Base-by-base conservation (phyloP, 2,888 invertebrate genomes). In the Eupithecia dodoneata region DNA sequence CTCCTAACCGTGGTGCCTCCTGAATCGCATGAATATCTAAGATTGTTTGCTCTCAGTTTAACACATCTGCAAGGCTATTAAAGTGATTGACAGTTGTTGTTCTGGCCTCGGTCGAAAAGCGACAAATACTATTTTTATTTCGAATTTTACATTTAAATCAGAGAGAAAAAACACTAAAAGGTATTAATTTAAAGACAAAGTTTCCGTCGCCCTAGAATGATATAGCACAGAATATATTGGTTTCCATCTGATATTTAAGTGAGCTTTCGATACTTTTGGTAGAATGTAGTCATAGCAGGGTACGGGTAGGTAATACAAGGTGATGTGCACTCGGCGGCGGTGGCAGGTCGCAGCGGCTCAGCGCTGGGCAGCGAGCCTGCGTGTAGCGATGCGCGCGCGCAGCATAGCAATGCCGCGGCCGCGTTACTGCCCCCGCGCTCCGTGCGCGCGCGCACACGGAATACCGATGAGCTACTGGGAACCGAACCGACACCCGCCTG, bases 21-120 rank as follows among this genome's bases (percentile, higher is more conserved):
- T 59, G 90, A 89, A 90, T 91, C 85, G 72, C 84, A 91, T 91
- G 88, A 91, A 92, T 92, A 91, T 81, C 86, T 85, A 89, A 87
- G 80, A 82, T 80, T 85, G 85, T 85, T 86, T 85, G 84, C 82
- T 82, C 81, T 84, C 82, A 82, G 82, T 79, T 84, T 80, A 79
- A 79, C 73, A 81, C 79, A 77, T 82, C 79, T 80, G 82, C 83
- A 82, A 80, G 79, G 79, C 83, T 80, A 83, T 87, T 85, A 86
- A 81, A 78, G 81, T 82, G 85, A 87, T 83, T 84, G 84, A 84
- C 85, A 86, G 81, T 71, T 78, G 4, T 81, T 59, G 72, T 74
- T 52, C 52, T 71, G 75, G 67, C 49, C 71, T 76, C 76, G 71
- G 71, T 69, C 63, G 75, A 73, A 77, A 72, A n/a, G 59, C 70